These are phyloP conservation scores for Pseudocheirus occidentalis DNA, from an alignment of 2,797 vertebrate species.

Conservation along the genomic window DNA sequence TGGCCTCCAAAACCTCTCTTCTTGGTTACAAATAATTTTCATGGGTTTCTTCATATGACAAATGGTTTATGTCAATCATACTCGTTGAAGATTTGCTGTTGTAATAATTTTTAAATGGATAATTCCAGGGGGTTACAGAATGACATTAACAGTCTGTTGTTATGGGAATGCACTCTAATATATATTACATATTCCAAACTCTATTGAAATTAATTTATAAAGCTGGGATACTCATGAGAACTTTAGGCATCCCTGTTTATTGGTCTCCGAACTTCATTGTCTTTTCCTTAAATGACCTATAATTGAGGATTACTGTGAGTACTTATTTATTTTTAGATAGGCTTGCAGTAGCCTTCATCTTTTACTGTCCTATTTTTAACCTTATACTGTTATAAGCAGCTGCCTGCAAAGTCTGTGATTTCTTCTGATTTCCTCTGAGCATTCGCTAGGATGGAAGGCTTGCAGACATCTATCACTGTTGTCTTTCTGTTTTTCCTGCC, in stretches of 20 bases:
- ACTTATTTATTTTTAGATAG: conserved; percentile 74
- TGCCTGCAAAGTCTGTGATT: conserved; percentile 72
- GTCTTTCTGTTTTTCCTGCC: conserved; percentile 8
- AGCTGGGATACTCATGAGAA: background rate
- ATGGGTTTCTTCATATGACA: background rate
- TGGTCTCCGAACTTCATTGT: conserved; percentile 51
- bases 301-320: conserved; percentile 60
- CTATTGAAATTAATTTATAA: conserved; percentile 47
- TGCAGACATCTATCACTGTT: conserved; percentile 41
- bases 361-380: conserved; percentile 74
- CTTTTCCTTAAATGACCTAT: conserved; percentile 71
- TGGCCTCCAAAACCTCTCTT: conserved; percentile 25
- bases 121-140: background rate
- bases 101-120: conserved; percentile 16
- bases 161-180: conserved; percentile 45
- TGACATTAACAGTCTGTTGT: background rate
- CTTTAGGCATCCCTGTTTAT: conserved; percentile 43
- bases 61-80: background rate
- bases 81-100: conserved; percentile 8
- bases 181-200: conserved; percentile 32
- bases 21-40: background rate
- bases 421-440: conserved; percentile 60
- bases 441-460: conserved; percentile 44
- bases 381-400: conserved; percentile 68
- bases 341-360: conserved; percentile 66